Evolutionary conservation across 2,888 invertebrate species (phyloP).

Genomic region (Tipula unca): DNA sequence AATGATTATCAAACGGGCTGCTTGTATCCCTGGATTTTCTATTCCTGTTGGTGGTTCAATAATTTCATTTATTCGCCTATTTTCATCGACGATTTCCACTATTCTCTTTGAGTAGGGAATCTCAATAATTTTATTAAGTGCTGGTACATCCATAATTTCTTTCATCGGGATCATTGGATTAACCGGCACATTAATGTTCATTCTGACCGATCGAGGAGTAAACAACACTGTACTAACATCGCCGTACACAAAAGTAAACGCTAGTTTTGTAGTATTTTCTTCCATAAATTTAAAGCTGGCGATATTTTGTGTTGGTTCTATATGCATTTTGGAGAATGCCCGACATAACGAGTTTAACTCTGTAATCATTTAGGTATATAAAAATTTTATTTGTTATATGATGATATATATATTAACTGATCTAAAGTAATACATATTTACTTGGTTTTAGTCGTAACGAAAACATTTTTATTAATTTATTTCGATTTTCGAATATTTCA

Average conservation of each 20-base stretch:
- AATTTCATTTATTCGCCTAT: not conserved
- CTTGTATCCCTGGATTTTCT: constrained; percentile 53
- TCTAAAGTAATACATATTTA: not conserved
- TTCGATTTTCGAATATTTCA: not conserved
- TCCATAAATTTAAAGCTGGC: not conserved
- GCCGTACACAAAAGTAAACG: not conserved
- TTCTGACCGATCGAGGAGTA: not conserved
- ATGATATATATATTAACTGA: not conserved
- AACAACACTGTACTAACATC: not conserved
- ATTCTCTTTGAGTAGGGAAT: not conserved
- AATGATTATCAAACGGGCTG: constrained; percentile 65
- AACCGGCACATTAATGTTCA: not conserved
- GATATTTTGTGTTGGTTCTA: not conserved
- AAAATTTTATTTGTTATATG: not conserved
- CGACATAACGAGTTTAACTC: not conserved
- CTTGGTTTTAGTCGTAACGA: not conserved
- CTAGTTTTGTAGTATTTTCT: not conserved
- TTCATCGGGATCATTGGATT: not conserved
- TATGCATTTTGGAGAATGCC: not conserved
- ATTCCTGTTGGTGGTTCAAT: constrained; percentile 20
- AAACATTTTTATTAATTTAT: not conserved
- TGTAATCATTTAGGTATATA: not conserved
- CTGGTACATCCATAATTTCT: constrained; percentile 15
- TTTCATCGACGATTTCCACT: not conserved
- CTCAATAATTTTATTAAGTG: not conserved